A percentile compares a stretch with the other conserved stretches of the same genome.
Evolutionary conservation across 2,888 invertebrate species (phyloP).

Genomic region (Hymenopus coronatus): DNA sequence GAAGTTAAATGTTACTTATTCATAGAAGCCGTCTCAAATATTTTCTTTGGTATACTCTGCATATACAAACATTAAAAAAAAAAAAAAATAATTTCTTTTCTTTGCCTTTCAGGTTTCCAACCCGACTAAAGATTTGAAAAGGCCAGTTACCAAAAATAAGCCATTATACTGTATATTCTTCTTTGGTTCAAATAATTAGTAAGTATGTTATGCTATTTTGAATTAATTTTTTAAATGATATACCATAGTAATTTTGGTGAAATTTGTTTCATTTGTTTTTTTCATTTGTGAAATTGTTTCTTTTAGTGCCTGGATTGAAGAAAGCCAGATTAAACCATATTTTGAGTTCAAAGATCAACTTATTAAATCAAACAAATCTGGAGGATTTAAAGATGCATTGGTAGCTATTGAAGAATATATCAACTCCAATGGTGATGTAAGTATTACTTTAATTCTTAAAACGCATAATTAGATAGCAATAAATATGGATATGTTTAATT

Average conservation of each 20-base stretch:
- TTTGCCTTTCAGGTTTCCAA: slow-evolving; percentile 65
- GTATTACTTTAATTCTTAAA: slow-evolving; percentile 33
- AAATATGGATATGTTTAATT: too few relatives aligned
- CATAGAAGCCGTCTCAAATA: too few relatives aligned
- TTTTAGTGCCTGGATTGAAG: slow-evolving; percentile 86
- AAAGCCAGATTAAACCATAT: slow-evolving; percentile 78
- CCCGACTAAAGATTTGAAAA: slow-evolving; percentile 73
- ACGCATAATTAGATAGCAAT: too few relatives aligned
- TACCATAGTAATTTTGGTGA: slow-evolving; percentile 24
- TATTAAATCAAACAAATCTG: slow-evolving; percentile 70
- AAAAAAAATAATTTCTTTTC: not conserved
- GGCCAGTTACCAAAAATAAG: slow-evolving; percentile 70
- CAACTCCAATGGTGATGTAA: slow-evolving; percentile 61
- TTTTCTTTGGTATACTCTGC: too few relatives aligned
- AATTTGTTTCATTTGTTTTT: not conserved
- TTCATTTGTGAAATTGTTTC: slow-evolving; percentile 29
- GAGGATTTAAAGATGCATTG: slow-evolving; percentile 75
- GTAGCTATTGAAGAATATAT: slow-evolving; percentile 63
- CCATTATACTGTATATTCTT: slow-evolving; percentile 84
- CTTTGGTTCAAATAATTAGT: slow-evolving; percentile 95
- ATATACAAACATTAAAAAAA: too few relatives aligned
- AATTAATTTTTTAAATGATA: not conserved
- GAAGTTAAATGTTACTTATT: too few relatives aligned
- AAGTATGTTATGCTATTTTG: slow-evolving; percentile 53
- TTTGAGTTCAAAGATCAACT: slow-evolving; percentile 74